These are phyloP conservation scores for Psephotus haematonotus DNA, from an alignment of 2,113 vertebrate genomes.

Conservation along the genomic window DNA sequence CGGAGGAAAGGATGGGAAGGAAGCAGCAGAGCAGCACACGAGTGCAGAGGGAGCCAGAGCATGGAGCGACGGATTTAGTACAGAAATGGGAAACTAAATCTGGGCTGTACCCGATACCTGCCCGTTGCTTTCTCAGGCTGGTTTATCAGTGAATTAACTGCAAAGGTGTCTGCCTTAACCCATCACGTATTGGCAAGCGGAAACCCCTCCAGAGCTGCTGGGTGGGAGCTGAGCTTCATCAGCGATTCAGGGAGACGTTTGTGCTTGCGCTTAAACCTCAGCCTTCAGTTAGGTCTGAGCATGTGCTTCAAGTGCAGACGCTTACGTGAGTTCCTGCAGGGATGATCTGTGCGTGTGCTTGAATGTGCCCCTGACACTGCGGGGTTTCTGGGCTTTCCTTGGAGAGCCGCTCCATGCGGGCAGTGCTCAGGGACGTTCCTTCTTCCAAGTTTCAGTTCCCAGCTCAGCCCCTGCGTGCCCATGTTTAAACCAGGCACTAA, in stretches of 20 bases:
- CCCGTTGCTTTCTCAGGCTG: background rate
- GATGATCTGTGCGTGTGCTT: background rate
- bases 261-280: background rate
- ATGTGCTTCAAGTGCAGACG: background rate
- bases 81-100: background rate
- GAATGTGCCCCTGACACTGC: accelerated
- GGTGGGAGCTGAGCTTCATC: background rate
- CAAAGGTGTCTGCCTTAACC: background rate
- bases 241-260: accelerated
- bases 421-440: background rate
- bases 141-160: background rate
- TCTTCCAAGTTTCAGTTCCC: background rate
- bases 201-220: background rate
- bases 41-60: background rate
- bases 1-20: background rate
- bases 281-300: background rate
- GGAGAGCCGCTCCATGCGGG: background rate
- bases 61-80: background rate
- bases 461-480: accelerated
- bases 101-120: background rate
- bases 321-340: background rate
- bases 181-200: accelerated
- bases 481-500: background rate
- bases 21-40: background rate
- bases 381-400: background rate